Percentiles rank a stretch among this genome's conserved stretches.
Conservation (phyloP, 1,140 invertebrate species). For the Neotoxoptera formosana region DNA sequence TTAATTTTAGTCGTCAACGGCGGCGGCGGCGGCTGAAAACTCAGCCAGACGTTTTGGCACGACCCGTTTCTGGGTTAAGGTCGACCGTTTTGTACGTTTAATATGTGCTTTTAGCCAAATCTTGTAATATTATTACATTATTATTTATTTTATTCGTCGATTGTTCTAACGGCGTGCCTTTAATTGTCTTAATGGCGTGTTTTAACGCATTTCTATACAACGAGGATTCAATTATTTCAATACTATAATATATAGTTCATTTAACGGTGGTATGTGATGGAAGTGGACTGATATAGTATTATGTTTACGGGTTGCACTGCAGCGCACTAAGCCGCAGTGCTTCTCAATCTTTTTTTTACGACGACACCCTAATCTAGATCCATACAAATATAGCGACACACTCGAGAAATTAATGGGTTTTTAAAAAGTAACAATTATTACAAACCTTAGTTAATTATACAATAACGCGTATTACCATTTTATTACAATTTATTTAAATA, state of each 20-base stretch:
- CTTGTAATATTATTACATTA: neutral
- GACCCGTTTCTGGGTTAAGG: constrained; percentile 41
- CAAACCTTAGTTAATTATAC: too few species aligned
- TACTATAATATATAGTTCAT: neutral
- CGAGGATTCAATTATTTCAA: neutral
- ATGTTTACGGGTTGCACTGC: neutral
- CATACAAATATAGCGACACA: too few species aligned
- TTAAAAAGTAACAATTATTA: too few species aligned
- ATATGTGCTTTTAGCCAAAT: neutral
- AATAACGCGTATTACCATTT: too few species aligned
- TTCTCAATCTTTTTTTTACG: too few species aligned
- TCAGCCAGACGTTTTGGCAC: constrained; percentile 45
- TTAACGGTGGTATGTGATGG: neutral
- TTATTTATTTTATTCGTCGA: neutral
- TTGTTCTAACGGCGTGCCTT: neutral
- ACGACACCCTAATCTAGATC: too few species aligned
- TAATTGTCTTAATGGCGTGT: too few species aligned
- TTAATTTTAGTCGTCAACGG: constrained; percentile 40
- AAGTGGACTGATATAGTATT: neutral
- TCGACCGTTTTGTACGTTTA: neutral
- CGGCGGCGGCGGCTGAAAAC: neutral
- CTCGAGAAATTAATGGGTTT: too few species aligned
- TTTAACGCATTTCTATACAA: neutral
- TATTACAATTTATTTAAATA: too few species aligned
- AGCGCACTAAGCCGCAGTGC: too few species aligned